Evolutionary conservation across 2,113 vertebrate genomes (phyloP), one percentile per base, ranked within the genome.

Genomic region (Brevimyrus niger): DNA sequence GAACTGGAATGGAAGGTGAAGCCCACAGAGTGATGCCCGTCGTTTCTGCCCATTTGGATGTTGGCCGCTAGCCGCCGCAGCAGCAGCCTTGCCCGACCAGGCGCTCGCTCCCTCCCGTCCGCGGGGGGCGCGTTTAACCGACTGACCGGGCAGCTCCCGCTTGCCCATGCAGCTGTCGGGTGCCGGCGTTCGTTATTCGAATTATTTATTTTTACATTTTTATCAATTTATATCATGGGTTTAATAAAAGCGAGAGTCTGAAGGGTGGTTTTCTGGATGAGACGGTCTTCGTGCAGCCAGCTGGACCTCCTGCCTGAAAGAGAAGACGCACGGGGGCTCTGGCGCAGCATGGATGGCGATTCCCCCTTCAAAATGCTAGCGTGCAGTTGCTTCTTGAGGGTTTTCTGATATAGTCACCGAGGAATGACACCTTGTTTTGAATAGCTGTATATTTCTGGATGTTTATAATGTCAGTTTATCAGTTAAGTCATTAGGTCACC

Each of bases 401-500:
- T 76, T 88, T 91, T 91, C 73, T 87, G 84, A 88, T 48, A 85
- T 76, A 87, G 53, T 58, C 50, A 38, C 86, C 73, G 48, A 87
- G 88, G 42, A 65, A 87, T 91, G 88, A 90, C 69, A 76, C 86
- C 89, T 90, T 19, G 88, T 86, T 91, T 90, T 90, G 48, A 87
- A 65, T 88, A 35, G 46, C 87, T 86, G 47, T 44, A 86, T 69
- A n/a, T 38, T 42, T 88, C 69, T 84, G 50, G 53, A 55, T 85
- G 76, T 61, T 90, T 51, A 89, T 87, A 87, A 61, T 65, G 61
- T 61, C 91, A 11, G 88, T 42, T 91, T 88, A 8, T 86, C 80
- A 53, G 55, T 90, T 35, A 76, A 88, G 80, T 80, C 87, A 58
- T 88, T 47, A 80, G 69, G 87, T 88, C 76, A 88, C 90, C 87